Base-by-base conservation (phyloP, 1,140 invertebrate genomes). In the Drosophila ananassae region DNA sequence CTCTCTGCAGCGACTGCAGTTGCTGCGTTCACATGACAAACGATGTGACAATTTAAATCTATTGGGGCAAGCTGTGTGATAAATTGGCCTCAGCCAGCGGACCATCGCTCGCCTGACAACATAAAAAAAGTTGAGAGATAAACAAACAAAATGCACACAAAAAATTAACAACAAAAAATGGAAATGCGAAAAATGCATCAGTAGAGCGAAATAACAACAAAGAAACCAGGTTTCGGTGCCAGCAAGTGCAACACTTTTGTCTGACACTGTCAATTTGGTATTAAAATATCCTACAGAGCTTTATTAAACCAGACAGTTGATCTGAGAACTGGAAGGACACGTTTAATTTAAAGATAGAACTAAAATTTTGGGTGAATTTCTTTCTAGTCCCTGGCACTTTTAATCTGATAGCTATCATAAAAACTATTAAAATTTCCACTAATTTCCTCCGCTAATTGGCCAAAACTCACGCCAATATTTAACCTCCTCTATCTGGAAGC, bases 1-100 rank as follows among this genome's bases (percentile, higher is more conserved):
- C 21, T 17, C 41, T 21, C 21, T 24, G 17, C 21, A 24, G 17
- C 44, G 1, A 24, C 8, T 46, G 25, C 34, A 28, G 22, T 55
- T 46, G 46, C 58, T 61, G 34, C 34, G 44, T 61, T 72, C 64
- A 48, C 59, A 75, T 85, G 81, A 85, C 84, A 87, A 85, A 85
- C 78, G 82, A 85, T 81, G 78, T 81, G 82, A 85, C 82, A 85
- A 85, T 85, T 85, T 81, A 85, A 85, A 87, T 87, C 82, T 82
- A 85, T 85, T 78, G 82, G 82, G 78, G 83, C 74, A 58, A 67
- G 61, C 66, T 52, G 47, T 59, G 59, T 85, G 82, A 85, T 85
- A 87, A 85, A 85, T 85, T 85, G 78, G 77, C 56, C 51, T 52
- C 81, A 66, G 69, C 61, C 77, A 74, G 30, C 73, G 39, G 48